These are phyloP conservation scores for Drosophila rufa DNA, from an alignment of 1,140 invertebrate species.

Conservation along the genomic window DNA sequence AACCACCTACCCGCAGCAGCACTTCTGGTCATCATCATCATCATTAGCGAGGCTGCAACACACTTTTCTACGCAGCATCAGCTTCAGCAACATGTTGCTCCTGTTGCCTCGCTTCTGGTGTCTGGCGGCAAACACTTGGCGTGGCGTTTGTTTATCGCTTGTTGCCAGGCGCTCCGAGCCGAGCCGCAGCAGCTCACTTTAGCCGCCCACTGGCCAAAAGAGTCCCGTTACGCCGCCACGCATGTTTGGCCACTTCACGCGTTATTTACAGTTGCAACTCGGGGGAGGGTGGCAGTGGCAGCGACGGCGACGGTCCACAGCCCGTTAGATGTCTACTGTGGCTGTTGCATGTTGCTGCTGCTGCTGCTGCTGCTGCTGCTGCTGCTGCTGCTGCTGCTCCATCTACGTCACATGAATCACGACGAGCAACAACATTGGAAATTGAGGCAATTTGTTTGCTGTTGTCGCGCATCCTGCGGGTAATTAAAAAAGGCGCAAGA, in stretches of 20 bases:
- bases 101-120: constrained; percentile 33
- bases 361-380: constrained; percentile 37
- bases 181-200: constrained; percentile 47
- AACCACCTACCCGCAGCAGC: constrained; percentile 39
- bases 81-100: constrained; percentile 65
- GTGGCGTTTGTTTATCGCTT: constrained; percentile 79
- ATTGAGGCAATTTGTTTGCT: constrained; percentile 84
- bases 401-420: constrained; percentile 81
- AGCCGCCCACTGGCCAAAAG: constrained; percentile 71
- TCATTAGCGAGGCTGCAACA: constrained; percentile 60
- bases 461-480: constrained; percentile 84
- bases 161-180: constrained; percentile 71
- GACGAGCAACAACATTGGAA: constrained; percentile 81
- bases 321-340: constrained; percentile 73
- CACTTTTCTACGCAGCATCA: constrained; percentile 60
- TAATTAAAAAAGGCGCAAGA: constrained; percentile 84
- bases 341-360: constrained; percentile 53
- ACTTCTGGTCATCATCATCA: constrained; percentile 55
- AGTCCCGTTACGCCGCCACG: constrained; percentile 77
- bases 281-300: constrained; percentile 55
- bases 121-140: constrained; percentile 77
- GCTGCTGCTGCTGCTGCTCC: constrained; percentile 37
- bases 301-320: constrained; percentile 27
- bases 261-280: constrained; percentile 76
- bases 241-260: constrained; percentile 81